Conservation (phyloP, 2,113 vertebrate genomes). For the Phaethon lepturus region DNA sequence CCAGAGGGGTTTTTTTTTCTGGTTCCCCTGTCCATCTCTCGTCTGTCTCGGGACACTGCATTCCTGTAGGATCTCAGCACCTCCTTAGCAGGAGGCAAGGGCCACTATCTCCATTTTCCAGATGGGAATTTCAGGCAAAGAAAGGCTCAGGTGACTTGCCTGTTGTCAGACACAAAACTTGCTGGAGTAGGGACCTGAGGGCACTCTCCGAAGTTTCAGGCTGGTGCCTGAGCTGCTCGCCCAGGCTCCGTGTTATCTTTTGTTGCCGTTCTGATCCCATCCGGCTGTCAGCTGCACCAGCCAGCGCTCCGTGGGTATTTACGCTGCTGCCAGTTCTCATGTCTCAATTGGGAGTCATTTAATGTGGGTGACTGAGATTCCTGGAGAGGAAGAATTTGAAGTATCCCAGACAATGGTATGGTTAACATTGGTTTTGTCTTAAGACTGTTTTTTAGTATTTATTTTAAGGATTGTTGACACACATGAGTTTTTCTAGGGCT, state of each 20-base stretch:
- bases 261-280: conserved; percentile 16
- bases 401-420: conserved; percentile 47
- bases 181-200: background rate
- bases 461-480: conserved; percentile 18
- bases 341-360: conserved; percentile 49
- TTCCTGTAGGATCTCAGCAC: background rate
- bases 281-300: conserved; percentile 55
- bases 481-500: background rate
- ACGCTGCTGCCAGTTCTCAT: conserved; percentile 39
- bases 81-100: background rate
- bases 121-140: background rate
- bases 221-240: background rate
- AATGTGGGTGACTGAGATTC: conserved; percentile 33
- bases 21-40: background rate
- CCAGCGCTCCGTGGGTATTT: conserved; percentile 34
- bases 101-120: background rate
- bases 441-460: background rate
- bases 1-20: background rate
- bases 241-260: background rate
- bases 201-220: background rate
- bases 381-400: conserved; percentile 36
- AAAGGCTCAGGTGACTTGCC: background rate
- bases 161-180: background rate
- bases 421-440: background rate
- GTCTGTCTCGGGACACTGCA: background rate